Evolutionary conservation across 2,888 invertebrate genomes (phyloP), one percentile per base, ranked within the genome.

Genomic region (Syrphus vitripennis): DNA sequence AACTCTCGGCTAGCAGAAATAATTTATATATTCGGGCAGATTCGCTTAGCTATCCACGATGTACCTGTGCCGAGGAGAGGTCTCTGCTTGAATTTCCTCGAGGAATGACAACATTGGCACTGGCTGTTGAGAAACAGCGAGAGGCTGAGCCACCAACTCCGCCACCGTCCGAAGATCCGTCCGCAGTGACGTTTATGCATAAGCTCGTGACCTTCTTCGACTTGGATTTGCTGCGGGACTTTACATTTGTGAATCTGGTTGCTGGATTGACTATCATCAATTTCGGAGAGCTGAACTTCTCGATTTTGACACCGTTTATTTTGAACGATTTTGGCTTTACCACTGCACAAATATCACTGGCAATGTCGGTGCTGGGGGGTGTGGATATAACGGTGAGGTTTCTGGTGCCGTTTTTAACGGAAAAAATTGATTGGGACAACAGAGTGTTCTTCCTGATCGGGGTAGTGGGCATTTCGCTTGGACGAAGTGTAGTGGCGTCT

Each of bases 281-380:
- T 89, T 96, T 96, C 89, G 95, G 94, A 4, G 96, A 96, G 90
- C 89, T 96, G 6, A 96, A 96, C 90, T 96, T 96, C 90, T 95
- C 96, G 2, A 94, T 96, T 63, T 89, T 96, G 63, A 96, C 95
- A 0, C 96, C 96, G 1, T 95, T 96, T 87, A 95, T 96, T 88
- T 92, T 96, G n/a, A 93, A 93, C 19, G 96, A 96, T 89, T 95
- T 95, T 89, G 94, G 95, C 0, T 94, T 95, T 88, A 92, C 92
- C 3, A 91, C 90, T 0, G 55, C 90, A 3, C 90, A 96, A 91
- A 95, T 95, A 0, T 96, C 96, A 0, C 91, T 94, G 14, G 95
- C 95, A 69, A 95, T 96, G 95, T 96, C 96, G 0, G 91, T 95
- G 50, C 92, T 96, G 83, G 96, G 94, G 4, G 94, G 94, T 29